Evolutionary conservation across 2,888 invertebrate genomes (phyloP).

Genomic region (Periphyllus acericola): DNA sequence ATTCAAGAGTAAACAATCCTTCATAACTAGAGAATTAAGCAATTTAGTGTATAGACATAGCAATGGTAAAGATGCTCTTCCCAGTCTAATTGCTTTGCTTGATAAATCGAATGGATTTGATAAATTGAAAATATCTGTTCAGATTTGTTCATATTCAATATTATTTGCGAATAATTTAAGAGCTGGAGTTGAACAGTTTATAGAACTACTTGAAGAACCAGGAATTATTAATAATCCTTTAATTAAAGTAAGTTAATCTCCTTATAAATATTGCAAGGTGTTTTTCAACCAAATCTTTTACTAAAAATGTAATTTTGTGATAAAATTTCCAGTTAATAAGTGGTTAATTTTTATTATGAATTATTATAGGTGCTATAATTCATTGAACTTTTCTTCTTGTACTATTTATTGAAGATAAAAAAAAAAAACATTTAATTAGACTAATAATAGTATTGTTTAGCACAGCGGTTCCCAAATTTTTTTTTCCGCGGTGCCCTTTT

Average conservation of each 20-base stretch:
- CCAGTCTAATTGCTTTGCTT: neutral
- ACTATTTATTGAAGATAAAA: too few species aligned
- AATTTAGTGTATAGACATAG: neutral
- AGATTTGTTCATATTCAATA: slow-evolving; percentile 48
- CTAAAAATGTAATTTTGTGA: too few species aligned
- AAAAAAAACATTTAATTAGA: too few species aligned
- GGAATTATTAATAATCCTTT: slow-evolving; percentile 3
- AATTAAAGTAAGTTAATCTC: slow-evolving; percentile 2
- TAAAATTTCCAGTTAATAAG: too few species aligned
- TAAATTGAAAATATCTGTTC: slow-evolving; percentile 22
- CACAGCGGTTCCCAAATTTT: too few species aligned
- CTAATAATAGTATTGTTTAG: too few species aligned
- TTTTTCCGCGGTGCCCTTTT: too few species aligned
- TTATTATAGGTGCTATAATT: too few species aligned
- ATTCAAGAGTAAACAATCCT: neutral
- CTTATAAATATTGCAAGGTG: too few species aligned
- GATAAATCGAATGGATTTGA: neutral
- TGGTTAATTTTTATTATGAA: too few species aligned
- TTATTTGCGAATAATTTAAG: slow-evolving; percentile 24
- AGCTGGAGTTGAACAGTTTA: slow-evolving; percentile 28
- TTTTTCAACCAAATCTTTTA: too few species aligned
- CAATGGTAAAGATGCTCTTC: slow-evolving; percentile 25
- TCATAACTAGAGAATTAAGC: neutral
- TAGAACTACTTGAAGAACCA: slow-evolving; percentile 12
- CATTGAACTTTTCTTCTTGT: too few species aligned